Evolutionary conservation across 2,888 invertebrate species (phyloP).

Genomic region (Rhopalosiphum nymphaeae): DNA sequence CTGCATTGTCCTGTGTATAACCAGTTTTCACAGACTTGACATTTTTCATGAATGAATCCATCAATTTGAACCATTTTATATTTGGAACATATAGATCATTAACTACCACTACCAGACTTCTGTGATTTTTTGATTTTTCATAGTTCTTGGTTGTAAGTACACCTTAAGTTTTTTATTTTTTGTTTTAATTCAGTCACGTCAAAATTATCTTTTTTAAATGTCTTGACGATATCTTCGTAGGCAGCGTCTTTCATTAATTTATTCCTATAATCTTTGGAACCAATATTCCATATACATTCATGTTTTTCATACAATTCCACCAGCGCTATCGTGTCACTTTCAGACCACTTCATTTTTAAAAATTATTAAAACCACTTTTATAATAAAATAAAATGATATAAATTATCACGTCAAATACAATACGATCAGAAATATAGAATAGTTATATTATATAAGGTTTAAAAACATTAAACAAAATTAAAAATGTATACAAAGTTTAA

Average conservation of each 20-base stretch:
- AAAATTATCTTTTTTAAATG: constrained; percentile 70
- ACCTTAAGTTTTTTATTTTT: constrained; percentile 73
- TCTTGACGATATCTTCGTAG: constrained; percentile 72
- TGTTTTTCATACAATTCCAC: constrained; percentile 73
- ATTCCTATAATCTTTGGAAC: constrained; percentile 70
- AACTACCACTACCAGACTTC: constrained; percentile 52
- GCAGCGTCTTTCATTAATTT: constrained; percentile 73
- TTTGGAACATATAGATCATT: constrained; percentile 61
- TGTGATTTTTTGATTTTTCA: constrained; percentile 70
- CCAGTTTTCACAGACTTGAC: constrained; percentile 42
- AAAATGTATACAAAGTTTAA: constrained; percentile 26
- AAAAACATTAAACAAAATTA: constrained; percentile 40
- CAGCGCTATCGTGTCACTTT: constrained; percentile 72
- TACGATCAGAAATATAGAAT: constrained; percentile 7
- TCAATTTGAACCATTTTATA: constrained; percentile 62
- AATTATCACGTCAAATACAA: too few relatives aligned
- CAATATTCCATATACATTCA: constrained; percentile 73
- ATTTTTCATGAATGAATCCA: constrained; percentile 62
- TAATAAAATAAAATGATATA: constrained; percentile 25
- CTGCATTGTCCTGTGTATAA: constrained; percentile 42
- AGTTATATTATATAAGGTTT: constrained; percentile 36
- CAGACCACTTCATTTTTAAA: constrained; percentile 71
- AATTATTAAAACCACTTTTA: constrained; percentile 51
- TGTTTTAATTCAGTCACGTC: constrained; percentile 67
- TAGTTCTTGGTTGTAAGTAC: constrained; percentile 73